Evolutionary conservation across 2,888 invertebrate genomes (phyloP).

Genomic region (Stenodera caucasica): DNA sequence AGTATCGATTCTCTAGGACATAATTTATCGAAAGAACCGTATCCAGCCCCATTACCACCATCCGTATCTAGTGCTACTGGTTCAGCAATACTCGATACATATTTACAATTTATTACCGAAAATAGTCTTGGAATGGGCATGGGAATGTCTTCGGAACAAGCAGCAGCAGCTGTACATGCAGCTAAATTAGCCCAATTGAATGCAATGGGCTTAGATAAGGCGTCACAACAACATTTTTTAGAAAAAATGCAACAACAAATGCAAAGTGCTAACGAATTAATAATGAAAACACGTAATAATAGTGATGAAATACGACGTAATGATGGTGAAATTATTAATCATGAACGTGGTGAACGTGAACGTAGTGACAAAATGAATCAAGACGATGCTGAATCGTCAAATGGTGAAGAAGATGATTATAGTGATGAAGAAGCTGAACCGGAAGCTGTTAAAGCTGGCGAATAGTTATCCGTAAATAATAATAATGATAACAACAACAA

Average conservation of each 20-base stretch:
- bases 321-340: constrained; percentile 62
- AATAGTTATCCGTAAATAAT: constrained; percentile 42
- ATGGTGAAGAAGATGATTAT: constrained; percentile 61
- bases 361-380: constrained; percentile 31
- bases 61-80: constrained; percentile 59
- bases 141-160: constrained; percentile 65
- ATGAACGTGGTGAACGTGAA: constrained; percentile 55
- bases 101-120: constrained; percentile 85
- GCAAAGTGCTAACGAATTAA: constrained; percentile 60
- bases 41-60: constrained; percentile 63
- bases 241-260: constrained; percentile 68
- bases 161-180: constrained; percentile 72
- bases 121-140: constrained; percentile 73
- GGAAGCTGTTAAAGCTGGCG: constrained; percentile 57
- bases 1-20: constrained; percentile 66
- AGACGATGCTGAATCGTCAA: constrained; percentile 60
- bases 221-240: constrained; percentile 62
- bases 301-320: constrained; percentile 55
- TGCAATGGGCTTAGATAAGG: constrained; percentile 61
- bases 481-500: too few species aligned
- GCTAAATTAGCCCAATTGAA: constrained; percentile 78
- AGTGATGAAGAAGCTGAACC: constrained; percentile 58
- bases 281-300: constrained; percentile 58
- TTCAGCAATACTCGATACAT: constrained; percentile 82
- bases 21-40: constrained; percentile 67